phyloP scores from a whole-genome alignment of 1,140 invertebrate species.

The Yoshiicerus persimilis region DNA sequence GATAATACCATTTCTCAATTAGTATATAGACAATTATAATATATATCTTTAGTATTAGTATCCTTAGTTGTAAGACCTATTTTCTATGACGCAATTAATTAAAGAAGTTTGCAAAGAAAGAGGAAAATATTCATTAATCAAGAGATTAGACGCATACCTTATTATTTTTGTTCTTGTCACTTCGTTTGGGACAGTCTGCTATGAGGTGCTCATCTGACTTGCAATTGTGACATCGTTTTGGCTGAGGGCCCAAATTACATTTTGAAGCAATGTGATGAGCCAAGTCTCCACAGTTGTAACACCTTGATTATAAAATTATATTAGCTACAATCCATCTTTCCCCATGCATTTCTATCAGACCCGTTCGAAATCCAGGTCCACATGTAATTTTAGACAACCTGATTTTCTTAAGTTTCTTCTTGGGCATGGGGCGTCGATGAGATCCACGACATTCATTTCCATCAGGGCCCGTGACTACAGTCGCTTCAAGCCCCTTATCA shows the following conservation, averaged over 20 bases:
- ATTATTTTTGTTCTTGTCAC: constrained; percentile 43
- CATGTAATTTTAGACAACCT: constrained; percentile 58
- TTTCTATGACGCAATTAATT: too few relatives aligned
- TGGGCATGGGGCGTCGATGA: constrained; percentile 70
- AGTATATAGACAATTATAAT: too few relatives aligned
- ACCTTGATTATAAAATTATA: constrained; percentile 65
- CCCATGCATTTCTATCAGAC: too few relatives aligned
- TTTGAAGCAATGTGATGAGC: constrained; percentile 87
- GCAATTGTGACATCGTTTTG: constrained; percentile 85
- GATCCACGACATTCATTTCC: constrained; percentile 76
- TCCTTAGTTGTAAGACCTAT: too few relatives aligned
- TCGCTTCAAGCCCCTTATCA: constrained; percentile 81
- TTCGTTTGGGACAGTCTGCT: constrained; percentile 71
- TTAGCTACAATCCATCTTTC: neutral
- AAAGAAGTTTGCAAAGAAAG: neutral
- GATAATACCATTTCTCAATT: too few relatives aligned
- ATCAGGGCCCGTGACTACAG: constrained; percentile 73
- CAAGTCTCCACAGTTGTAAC: constrained; percentile 89
- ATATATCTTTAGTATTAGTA: too few relatives aligned
- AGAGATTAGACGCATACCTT: constrained; percentile 14
- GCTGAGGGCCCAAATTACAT: constrained; percentile 79
- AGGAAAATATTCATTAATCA: neutral
- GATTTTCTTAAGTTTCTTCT: constrained; percentile 80
- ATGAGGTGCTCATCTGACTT: constrained; percentile 82
- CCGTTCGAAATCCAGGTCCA: too few relatives aligned